A percentile compares a stretch with the other conserved stretches of the same genome.
Conservation (phyloP, 2,797 vertebrate genomes). For the Esox lucius region DNA sequence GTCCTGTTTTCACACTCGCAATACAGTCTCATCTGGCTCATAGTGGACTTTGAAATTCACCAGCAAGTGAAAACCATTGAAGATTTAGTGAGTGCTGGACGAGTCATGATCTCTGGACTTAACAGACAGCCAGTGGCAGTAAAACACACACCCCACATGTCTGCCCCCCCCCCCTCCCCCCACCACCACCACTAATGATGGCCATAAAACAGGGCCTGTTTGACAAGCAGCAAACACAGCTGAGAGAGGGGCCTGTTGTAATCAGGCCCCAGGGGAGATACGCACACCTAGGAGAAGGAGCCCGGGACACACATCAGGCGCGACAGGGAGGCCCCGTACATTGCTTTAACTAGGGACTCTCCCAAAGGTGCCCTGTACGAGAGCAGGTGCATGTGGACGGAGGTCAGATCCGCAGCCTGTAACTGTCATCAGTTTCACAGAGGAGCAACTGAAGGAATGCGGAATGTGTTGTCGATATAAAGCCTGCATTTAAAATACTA, state of each 20-base stretch:
- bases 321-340: conserved; percentile 60
- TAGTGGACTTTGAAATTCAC: conserved; percentile 34
- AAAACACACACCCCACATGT: conserved; percentile 76
- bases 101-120: conserved; percentile 71
- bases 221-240: conserved; percentile 76
- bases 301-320: conserved; percentile 62
- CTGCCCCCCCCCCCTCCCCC: conserved; percentile 53
- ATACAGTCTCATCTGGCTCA: conserved; percentile 30
- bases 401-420: conserved; percentile 45
- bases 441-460: conserved; percentile 25
- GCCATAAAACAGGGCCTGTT: conserved; percentile 71
- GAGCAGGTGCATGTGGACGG: conserved; percentile 67
- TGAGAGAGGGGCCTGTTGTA: conserved; percentile 72
- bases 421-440: neutral
- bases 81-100: conserved; percentile 73
- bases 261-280: conserved; percentile 71
- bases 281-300: conserved; percentile 58
- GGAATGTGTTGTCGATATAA: conserved; percentile 27
- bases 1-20: neutral
- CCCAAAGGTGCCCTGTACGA: conserved; percentile 46
- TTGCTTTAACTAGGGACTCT: conserved; percentile 37
- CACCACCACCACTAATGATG: conserved; percentile 66
- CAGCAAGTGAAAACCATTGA: conserved; percentile 33
- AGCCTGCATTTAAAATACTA: neutral
- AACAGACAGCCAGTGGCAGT: conserved; percentile 80